phyloP scores from a whole-genome alignment of 2,797 vertebrate species.

The Chaetodon trifasciatus region DNA sequence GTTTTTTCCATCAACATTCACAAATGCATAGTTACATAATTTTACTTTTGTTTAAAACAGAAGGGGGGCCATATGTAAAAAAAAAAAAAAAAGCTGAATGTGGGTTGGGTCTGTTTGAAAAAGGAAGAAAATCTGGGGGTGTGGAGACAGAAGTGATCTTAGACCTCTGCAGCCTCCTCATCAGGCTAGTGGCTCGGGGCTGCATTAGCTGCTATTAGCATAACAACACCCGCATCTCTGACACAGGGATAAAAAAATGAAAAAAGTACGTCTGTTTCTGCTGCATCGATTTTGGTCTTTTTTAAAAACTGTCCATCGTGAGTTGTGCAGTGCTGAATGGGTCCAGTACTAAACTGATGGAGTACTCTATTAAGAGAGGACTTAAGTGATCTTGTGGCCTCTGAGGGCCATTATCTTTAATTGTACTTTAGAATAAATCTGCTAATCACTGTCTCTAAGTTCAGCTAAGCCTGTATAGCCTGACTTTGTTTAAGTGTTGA shows the following conservation, averaged over 20 bases:
- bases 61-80: no score
- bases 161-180: not conserved
- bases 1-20: conserved; percentile 25
- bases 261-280: not conserved
- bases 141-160: not conserved
- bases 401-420: not conserved
- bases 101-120: not conserved
- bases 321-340: not conserved
- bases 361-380: not conserved
- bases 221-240: not conserved
- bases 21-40: not conserved
- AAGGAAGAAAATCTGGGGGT: not conserved
- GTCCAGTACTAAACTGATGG: no score
- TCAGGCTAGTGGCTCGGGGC: not conserved
- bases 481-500: no score
- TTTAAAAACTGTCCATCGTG: not conserved
- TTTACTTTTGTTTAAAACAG: conserved; percentile 5
- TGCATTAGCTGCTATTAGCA: no score
- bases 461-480: no score
- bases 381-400: not conserved
- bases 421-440: not conserved
- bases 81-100: no score
- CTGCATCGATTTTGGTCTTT: not conserved
- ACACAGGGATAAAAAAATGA: not conserved
- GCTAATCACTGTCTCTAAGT: not conserved